Conservation (phyloP, 2,797 vertebrate genomes). For the Amniataba percoides region DNA sequence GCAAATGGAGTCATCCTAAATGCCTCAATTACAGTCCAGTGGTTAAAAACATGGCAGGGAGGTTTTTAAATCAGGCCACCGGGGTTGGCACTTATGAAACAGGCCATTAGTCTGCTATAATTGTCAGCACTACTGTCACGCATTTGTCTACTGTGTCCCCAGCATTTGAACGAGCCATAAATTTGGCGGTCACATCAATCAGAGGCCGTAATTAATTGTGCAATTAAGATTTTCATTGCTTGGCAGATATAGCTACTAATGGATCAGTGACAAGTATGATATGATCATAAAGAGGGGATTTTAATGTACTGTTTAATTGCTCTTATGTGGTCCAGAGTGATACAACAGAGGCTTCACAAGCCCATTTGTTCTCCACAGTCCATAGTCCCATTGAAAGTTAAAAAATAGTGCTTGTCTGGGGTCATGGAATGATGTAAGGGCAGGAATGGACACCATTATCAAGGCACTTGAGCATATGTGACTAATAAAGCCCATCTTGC, state of each 20-base stretch:
- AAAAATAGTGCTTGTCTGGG: slow-evolving; percentile 47
- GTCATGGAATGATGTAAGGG: slow-evolving; percentile 53
- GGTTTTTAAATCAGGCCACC: slow-evolving; percentile 62
- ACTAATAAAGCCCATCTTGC: slow-evolving; percentile 35
- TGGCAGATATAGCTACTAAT: slow-evolving; percentile 87
- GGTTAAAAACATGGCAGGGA: slow-evolving; percentile 39
- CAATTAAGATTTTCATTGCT: slow-evolving; percentile 88
- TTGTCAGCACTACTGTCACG: slow-evolving; percentile 76
- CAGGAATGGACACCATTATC: slow-evolving; percentile 15
- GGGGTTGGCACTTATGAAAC: slow-evolving; percentile 64
- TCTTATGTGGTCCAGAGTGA: slow-evolving; percentile 76
- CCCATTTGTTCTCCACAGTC: slow-evolving; percentile 68
- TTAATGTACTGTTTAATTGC: slow-evolving; percentile 89
- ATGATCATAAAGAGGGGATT: slow-evolving; percentile 85
- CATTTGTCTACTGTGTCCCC: slow-evolving; percentile 74
- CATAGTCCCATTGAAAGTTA: slow-evolving; percentile 23
- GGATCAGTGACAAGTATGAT: slow-evolving; percentile 86
- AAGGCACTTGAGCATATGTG: slow-evolving; percentile 33
- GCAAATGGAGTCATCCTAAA: slow-evolving; percentile 39
- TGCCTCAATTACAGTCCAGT: slow-evolving; percentile 50
- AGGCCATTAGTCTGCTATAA: slow-evolving; percentile 78
- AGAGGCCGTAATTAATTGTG: slow-evolving; percentile 84
- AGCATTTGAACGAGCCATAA: slow-evolving; percentile 72
- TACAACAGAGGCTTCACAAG: slow-evolving; percentile 62
- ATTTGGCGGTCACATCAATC: slow-evolving; percentile 85